Percentiles rank a stretch among this genome's conserved stretches.
Conservation (phyloP, 2,113 vertebrate species). For the Colossoma macropomum region DNA sequence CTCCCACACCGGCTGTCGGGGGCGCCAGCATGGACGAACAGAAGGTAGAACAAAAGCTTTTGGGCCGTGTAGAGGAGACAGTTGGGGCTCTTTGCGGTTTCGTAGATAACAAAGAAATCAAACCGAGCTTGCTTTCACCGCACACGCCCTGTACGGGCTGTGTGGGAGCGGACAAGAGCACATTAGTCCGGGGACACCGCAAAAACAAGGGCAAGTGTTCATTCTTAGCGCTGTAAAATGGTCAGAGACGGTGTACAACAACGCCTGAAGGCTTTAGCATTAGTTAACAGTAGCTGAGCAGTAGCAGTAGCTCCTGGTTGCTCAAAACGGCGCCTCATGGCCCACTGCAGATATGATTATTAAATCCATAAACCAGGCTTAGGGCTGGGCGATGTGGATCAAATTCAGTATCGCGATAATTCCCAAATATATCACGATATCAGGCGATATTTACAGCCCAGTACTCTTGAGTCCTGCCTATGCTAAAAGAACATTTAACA, state of each 20-base stretch:
- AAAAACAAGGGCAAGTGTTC: not conserved
- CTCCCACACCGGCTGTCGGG: constrained; percentile 49
- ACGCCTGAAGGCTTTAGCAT: too few species aligned
- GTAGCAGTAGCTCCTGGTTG: too few species aligned
- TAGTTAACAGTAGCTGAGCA: too few species aligned
- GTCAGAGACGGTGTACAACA: not conserved
- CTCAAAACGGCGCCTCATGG: not conserved
- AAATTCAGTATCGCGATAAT: too few species aligned
- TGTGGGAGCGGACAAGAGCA: not conserved
- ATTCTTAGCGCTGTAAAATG: not conserved
- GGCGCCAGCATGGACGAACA: constrained; percentile 76
- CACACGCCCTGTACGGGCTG: constrained; percentile 18
- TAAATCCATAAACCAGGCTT: too few species aligned
- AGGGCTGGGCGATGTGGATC: not conserved
- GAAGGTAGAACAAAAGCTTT: constrained; percentile 71
- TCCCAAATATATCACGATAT: too few species aligned
- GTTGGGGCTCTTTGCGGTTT: constrained; percentile 52
- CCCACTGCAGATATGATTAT: not conserved
- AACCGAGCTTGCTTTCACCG: constrained; percentile 8
- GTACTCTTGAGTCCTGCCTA: too few species aligned
- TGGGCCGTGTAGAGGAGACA: constrained; percentile 58
- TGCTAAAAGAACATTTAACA: too few species aligned
- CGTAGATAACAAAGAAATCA: constrained; percentile 72
- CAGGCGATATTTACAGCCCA: too few species aligned
- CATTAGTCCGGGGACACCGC: not conserved